phyloP scores from a whole-genome alignment of 2,797 vertebrate genomes.

The Pempheris klunzingeri region DNA sequence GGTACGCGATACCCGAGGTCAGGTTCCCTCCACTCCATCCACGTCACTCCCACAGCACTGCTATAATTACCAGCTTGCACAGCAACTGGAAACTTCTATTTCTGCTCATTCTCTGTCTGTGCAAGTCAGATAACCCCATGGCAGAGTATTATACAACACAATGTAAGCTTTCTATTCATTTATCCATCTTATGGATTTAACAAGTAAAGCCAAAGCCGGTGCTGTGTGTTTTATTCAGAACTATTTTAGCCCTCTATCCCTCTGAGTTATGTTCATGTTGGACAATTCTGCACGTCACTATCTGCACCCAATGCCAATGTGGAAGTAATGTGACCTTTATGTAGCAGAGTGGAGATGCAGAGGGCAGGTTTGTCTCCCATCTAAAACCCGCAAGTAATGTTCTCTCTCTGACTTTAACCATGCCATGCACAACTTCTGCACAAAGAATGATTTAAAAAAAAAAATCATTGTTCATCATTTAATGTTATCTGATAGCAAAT shows the following conservation, averaged over 20 bases:
- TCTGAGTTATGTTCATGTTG: background rate
- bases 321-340: background rate
- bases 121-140: slow-evolving; percentile 16
- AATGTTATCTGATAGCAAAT: no score
- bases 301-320: background rate
- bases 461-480: no score
- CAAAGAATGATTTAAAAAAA: no score
- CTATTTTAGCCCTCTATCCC: background rate
- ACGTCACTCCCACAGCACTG: slow-evolving; percentile 27
- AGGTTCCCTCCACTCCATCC: slow-evolving; percentile 30
- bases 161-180: slow-evolving; percentile 14
- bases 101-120: slow-evolving; percentile 32
- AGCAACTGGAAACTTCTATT: slow-evolving; percentile 33
- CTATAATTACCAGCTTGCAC: slow-evolving; percentile 45
- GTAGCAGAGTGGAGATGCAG: background rate
- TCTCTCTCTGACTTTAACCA: no score
- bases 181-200: slow-evolving; percentile 24
- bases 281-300: background rate
- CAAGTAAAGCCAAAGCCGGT: slow-evolving; percentile 20
- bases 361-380: background rate
- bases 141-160: slow-evolving; percentile 20
- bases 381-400: no score
- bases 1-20: slow-evolving; percentile 47
- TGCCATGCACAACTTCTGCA: no score
- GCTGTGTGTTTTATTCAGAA: slow-evolving; percentile 1